These are phyloP conservation scores for Scyliorhinus canicula DNA, from an alignment of 2,797 vertebrate genomes.

Conservation along the genomic window DNA sequence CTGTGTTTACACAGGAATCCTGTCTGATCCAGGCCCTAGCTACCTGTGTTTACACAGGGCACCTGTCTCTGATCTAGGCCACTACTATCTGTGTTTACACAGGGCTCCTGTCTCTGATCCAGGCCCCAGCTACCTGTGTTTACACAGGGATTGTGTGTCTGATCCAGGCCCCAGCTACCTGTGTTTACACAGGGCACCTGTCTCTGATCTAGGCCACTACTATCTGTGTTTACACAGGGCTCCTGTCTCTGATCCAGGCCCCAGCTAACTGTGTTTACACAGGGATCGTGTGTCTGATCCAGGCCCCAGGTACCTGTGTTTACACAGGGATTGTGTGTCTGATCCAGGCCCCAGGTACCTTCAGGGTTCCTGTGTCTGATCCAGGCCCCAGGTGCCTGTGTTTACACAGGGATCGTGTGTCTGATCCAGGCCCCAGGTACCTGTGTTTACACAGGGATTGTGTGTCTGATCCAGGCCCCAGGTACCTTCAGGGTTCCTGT, in stretches of 20 bases:
- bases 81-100: no score
- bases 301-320: not conserved
- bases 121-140: fast-evolving
- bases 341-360: not conserved
- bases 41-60: no score
- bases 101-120: no score
- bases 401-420: not conserved
- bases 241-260: not conserved
- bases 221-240: fast-evolving
- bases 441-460: not conserved
- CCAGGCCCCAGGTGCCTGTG: not conserved
- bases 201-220: not conserved
- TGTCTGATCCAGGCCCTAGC: no score
- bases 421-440: not conserved
- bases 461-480: no score
- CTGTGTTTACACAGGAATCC: no score
- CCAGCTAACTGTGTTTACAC: not conserved
- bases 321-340: not conserved
- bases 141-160: no score
- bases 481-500: no score
- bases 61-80: no score
- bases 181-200: not conserved
- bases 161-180: not conserved
- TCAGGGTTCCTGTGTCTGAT: not conserved
- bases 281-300: not conserved